A percentile compares a stretch with the other conserved stretches of the same genome.
Conservation (phyloP, 2,888 invertebrate genomes). For the Galerucella nymphaeae region DNA sequence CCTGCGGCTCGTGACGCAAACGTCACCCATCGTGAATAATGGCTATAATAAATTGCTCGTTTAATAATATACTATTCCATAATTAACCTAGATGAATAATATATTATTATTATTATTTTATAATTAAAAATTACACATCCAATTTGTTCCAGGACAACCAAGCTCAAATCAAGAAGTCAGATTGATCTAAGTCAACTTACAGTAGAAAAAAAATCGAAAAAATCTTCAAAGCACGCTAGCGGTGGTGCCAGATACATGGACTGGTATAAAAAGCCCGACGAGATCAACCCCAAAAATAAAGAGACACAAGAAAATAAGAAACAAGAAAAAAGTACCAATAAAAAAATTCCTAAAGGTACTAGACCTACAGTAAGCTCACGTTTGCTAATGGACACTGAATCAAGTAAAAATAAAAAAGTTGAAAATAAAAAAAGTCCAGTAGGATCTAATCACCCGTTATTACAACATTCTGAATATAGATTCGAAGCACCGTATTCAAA, state of each 20-base stretch:
- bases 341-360: constrained; percentile 60
- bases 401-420: constrained; percentile 54
- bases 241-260: constrained; percentile 77
- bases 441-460: constrained; percentile 71
- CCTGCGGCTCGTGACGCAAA: too few relatives aligned
- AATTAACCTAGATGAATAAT: too few relatives aligned
- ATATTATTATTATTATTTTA: too few relatives aligned
- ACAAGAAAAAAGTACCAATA: constrained; percentile 59
- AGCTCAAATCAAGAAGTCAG: constrained; percentile 61
- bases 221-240: constrained; percentile 27
- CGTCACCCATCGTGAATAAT: too few relatives aligned
- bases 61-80: too few relatives aligned
- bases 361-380: constrained; percentile 48
- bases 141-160: not conserved
- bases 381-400: constrained; percentile 54
- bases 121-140: not conserved
- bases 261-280: constrained; percentile 71
- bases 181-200: constrained; percentile 58
- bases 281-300: constrained; percentile 49
- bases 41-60: too few relatives aligned
- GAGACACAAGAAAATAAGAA: constrained; percentile 36
- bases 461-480: constrained; percentile 83
- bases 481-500: constrained; percentile 69
- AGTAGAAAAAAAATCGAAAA: constrained; percentile 47
- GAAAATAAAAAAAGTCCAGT: constrained; percentile 47